Percentiles rank a stretch among this genome's conserved stretches.
Evolutionary conservation across 2,888 invertebrate genomes (phyloP).

Genomic region (Ophion costatus): DNA sequence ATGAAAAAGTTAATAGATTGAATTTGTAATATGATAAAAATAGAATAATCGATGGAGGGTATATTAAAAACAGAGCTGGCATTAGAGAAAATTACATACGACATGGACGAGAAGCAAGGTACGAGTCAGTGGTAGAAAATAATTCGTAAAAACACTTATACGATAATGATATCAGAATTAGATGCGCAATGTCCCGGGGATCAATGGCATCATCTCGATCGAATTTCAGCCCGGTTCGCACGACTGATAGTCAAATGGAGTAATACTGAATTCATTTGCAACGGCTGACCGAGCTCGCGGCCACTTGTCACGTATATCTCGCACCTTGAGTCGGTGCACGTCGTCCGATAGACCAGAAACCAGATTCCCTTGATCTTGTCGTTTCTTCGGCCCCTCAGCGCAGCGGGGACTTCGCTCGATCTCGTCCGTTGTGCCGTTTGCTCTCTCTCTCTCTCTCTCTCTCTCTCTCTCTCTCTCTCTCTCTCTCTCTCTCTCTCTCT

Average conservation of each 20-base stretch:
- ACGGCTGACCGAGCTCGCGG: conserved; percentile 58
- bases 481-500: conserved; percentile 30
- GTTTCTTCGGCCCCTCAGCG: conserved; percentile 58
- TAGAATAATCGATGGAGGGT: not conserved
- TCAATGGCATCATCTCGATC: conserved; percentile 45
- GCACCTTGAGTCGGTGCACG: conserved; percentile 49
- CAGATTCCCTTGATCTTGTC: conserved; percentile 80
- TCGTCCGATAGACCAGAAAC: conserved; percentile 68
- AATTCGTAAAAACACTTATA: not conserved
- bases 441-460: not conserved
- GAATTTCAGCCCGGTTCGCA: conserved; percentile 26
- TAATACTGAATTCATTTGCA: conserved; percentile 65
- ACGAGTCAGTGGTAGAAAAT: not conserved
- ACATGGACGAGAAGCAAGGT: too few species aligned
- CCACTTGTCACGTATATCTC: conserved; percentile 61
- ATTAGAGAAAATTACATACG: too few species aligned
- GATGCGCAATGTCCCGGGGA: not conserved
- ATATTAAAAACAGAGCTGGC: too few species aligned
- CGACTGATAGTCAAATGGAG: conserved; percentile 58
- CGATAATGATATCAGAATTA: not conserved
- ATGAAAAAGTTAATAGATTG: not conserved
- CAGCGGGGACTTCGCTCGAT: conserved; percentile 32
- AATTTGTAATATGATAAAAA: not conserved
- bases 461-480: not conserved
- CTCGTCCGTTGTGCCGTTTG: conserved; percentile 36